Percentiles rank a stretch among this genome's conserved stretches.
These are phyloP conservation scores for Metopia argyrocephala DNA, from an alignment of 2,888 invertebrate species.

Conservation along the genomic window DNA sequence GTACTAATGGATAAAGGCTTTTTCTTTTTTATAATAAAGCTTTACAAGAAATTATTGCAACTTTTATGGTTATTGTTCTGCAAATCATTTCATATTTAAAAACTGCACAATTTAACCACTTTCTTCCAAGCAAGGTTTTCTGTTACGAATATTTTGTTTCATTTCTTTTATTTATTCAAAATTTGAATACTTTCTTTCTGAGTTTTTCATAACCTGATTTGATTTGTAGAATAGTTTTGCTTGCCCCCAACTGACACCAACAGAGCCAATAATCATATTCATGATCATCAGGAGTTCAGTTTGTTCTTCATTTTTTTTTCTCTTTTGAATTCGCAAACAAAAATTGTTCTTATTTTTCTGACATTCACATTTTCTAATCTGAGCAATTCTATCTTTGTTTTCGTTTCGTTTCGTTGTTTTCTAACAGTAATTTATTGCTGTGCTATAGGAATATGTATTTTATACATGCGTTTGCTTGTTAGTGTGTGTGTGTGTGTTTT, in stretches of 20 bases:
- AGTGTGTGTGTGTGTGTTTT: conserved; percentile 59
- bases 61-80: too few relatives aligned
- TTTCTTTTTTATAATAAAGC: too few relatives aligned
- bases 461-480: too few relatives aligned
- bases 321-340: too few relatives aligned
- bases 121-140: too few relatives aligned
- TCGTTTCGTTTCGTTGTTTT: conserved; percentile 8
- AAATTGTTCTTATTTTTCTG: conserved; percentile 23
- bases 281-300: neutral
- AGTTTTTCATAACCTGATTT: conserved; percentile 40
- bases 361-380: conserved; percentile 54
- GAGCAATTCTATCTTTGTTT: conserved; percentile 27
- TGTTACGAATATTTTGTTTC: too few relatives aligned
- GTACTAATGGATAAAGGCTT: too few relatives aligned
- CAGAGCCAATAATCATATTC: neutral
- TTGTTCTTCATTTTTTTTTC: neutral
- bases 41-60: too few relatives aligned
- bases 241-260: conserved; percentile 50
- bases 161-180: neutral
- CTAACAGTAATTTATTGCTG: neutral
- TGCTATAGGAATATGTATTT: too few relatives aligned
- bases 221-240: conserved; percentile 51
- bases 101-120: conserved; percentile 1
- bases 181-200: neutral
- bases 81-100: too few relatives aligned